Base-by-base conservation (phyloP, 2,888 invertebrate genomes). In the Ellobium chinense region DNA sequence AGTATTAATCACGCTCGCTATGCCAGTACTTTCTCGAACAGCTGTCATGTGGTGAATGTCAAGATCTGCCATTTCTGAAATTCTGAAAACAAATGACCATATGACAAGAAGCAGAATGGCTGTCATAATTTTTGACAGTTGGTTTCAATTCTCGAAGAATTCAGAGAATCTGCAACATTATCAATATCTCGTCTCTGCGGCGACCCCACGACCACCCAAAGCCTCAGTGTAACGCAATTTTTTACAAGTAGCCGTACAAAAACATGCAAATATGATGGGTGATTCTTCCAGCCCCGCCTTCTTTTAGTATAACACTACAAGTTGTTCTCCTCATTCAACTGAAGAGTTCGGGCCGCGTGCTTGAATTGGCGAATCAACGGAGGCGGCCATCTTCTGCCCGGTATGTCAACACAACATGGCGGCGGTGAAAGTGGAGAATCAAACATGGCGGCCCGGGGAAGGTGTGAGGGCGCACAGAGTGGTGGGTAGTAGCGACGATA, bases 221-320 rank as follows among this genome's bases (percentile, higher is more conserved):
- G n/a, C 29, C 27, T n/a, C 31, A 29, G 46, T 63, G 9, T 39
- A 46, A 29, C 18, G 31, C 9, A 39, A 63, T 24, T 37, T 39
- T 39, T 68, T 24, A 68, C 46, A 68, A 39, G n/a, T 14, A 68
- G 21, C 39, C 14, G 39, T 68, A 27, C 37, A 68, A 68, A 68
- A 68, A 68, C 68, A 68, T 68, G 68, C 39, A 68, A 68, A 68
- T 68, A 68, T 18, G 9, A 37, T 68, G n/a, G 27, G 68, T 68
- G 68, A 39, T 24, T 24, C 9, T 12, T 39, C 46, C 37, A 68
- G 68, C 39, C 68, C 37, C 68, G 68, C 68, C 68, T 68, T 68
- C 68, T 68, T 68, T 39, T 68, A 68, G 68, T 5, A 24, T 27
- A 68, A 27, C 37, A 68, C n/a, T 68, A 68, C 68, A 68, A 37